Base-by-base conservation (phyloP, 2,888 invertebrate genomes). In the Agonopterix arenella region DNA sequence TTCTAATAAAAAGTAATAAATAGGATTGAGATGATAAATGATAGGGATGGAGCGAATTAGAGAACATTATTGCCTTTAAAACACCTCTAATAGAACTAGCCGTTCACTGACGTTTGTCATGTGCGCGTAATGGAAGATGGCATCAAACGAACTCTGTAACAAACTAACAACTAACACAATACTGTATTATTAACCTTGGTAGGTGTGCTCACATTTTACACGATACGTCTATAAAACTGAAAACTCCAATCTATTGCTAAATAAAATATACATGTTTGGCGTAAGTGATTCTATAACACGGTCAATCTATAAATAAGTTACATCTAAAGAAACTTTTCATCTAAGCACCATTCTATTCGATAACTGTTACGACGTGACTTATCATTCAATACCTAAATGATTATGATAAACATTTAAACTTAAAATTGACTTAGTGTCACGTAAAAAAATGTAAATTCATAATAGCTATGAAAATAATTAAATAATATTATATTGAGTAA, bases 271-370 rank as follows among this genome's bases (percentile, higher is more conserved):
- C 64, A 70, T 71, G 65, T 66, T 71, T 71, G 65, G 73, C 73
- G 72, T 43, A 43, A 43, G 43, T 70, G 68, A 67, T 59, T 68
- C 70, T 74, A 70, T 65, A 71, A 76, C 70, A 72, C 66, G 58
- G 70, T 71, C 65, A 66, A 62, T 72, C 70, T 81, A 80, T 79
- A 80, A 78, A 79, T 80, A 81, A 62, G 71, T 78, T 76, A 81
- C 68, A 65, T 62, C 78, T 85, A 84, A 81, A 73, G 70, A 81
- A 84, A 82, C 64, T 59, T 49, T 58, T 82, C 70, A 68, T 80
- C 84, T 85, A 89, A 89, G 89, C 89, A 89, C 89, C 89, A 85
- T 85, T 88, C 84, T 88, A 88, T 89, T 89, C 89, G 86, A 86
- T 88, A 74, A 79, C 80, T 75, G 81, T 83, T 81, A 78, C 73